These are phyloP conservation scores for Cetoscarus ocellatus DNA, from an alignment of 2,797 vertebrate genomes.

Conservation along the genomic window DNA sequence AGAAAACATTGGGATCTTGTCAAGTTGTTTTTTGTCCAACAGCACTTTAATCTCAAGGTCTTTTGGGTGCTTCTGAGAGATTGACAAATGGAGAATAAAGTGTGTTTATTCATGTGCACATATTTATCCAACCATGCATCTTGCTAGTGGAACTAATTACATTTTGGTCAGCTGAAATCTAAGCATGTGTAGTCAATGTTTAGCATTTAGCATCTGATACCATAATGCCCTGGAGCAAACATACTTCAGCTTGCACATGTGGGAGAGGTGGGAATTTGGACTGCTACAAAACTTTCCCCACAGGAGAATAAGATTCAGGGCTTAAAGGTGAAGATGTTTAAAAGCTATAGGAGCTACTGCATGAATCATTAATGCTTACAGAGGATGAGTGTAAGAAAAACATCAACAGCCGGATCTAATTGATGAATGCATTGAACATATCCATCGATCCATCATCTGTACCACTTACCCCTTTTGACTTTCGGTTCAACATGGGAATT, in stretches of 20 bases:
- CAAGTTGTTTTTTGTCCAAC: slow-evolving; percentile 74
- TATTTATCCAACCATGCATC: slow-evolving; percentile 24
- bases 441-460: no score
- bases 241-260: slow-evolving; percentile 3
- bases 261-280: slow-evolving; percentile 1
- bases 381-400: neutral
- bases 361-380: slow-evolving; percentile 1
- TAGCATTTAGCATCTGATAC: slow-evolving; percentile 13
- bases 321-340: slow-evolving; percentile 28
- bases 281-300: slow-evolving; percentile 21
- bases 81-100: slow-evolving; percentile 8
- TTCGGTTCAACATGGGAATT: no score
- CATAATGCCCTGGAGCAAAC: slow-evolving; percentile 8
- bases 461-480: no score
- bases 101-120: slow-evolving; percentile 12
- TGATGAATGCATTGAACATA: slow-evolving; percentile 6
- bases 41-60: slow-evolving; percentile 69
- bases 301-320: slow-evolving; percentile 16
- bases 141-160: slow-evolving; percentile 49
- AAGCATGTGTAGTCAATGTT: slow-evolving; percentile 34
- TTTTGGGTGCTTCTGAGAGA: slow-evolving; percentile 53
- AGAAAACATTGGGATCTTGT: slow-evolving; percentile 72
- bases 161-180: slow-evolving; percentile 15
- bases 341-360: slow-evolving; percentile 10
- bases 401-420: neutral